Conservation (phyloP, 92 coral and sea anemone genomes). For the Nematostella vectensis region DNA sequence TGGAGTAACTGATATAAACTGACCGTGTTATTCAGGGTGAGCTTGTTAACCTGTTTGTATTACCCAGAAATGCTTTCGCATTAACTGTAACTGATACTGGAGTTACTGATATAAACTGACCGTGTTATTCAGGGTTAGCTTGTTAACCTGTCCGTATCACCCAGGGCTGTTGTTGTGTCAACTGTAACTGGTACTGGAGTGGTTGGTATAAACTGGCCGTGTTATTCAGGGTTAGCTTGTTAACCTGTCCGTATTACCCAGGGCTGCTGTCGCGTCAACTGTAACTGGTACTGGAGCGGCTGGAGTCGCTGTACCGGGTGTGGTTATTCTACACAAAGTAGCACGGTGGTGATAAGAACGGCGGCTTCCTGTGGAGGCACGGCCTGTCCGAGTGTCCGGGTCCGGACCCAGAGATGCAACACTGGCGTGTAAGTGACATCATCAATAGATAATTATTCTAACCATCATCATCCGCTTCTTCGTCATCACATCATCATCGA, state of each 20-base stretch:
- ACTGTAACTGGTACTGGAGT: too few species aligned
- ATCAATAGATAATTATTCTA: not conserved
- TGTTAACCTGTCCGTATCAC: too few species aligned
- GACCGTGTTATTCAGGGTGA: too few species aligned
- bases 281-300: slow-evolving; percentile 39
- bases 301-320: slow-evolving; percentile 60
- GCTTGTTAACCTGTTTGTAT: too few species aligned
- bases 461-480: not conserved
- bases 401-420: slow-evolving; percentile 34
- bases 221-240: too few species aligned
- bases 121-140: too few species aligned
- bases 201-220: too few species aligned
- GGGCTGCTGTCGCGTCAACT: slow-evolving; percentile 33
- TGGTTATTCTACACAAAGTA: slow-evolving; percentile 46
- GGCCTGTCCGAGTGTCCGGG: slow-evolving; percentile 36
- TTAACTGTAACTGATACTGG: too few species aligned
- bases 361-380: slow-evolving; percentile 41
- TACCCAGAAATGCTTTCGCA: too few species aligned
- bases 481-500: not conserved
- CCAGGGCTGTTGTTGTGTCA: slow-evolving; percentile 30
- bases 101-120: too few species aligned
- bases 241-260: too few species aligned
- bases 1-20: too few species aligned
- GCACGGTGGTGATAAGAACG: slow-evolving; percentile 25
- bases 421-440: slow-evolving; percentile 59